phyloP scores from a whole-genome alignment of 1,140 invertebrate genomes.

The Pomacea maculata region DNA sequence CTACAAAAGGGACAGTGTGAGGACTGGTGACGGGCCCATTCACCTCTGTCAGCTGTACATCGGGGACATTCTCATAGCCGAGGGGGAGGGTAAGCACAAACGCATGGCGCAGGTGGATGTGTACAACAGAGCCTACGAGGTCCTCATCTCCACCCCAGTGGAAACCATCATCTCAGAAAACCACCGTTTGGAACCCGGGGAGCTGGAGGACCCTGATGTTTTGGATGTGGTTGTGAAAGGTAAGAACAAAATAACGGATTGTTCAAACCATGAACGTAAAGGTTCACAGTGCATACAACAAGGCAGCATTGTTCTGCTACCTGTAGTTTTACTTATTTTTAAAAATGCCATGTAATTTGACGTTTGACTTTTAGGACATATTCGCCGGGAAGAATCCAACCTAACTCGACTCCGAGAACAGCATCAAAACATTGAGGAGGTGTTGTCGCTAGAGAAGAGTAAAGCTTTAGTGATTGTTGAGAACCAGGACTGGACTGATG shows the following conservation, averaged over 20 bases:
- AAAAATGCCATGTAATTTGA: too few species aligned
- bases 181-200: slow-evolving; percentile 35
- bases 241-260: not conserved
- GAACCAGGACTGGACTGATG: slow-evolving; percentile 45
- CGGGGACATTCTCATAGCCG: slow-evolving; percentile 11
- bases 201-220: slow-evolving; percentile 41
- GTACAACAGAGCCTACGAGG: slow-evolving; percentile 44
- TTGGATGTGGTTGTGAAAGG: slow-evolving; percentile 50
- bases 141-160: slow-evolving; percentile 31
- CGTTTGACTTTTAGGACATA: not conserved
- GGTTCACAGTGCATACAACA: too few species aligned
- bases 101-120: slow-evolving; percentile 38
- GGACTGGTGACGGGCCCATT: not conserved
- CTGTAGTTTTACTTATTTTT: too few species aligned
- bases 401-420: slow-evolving; percentile 7
- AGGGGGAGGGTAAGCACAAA: slow-evolving; percentile 27
- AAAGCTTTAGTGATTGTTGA: slow-evolving; percentile 45
- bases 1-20: slow-evolving; percentile 6
- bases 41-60: slow-evolving; percentile 12
- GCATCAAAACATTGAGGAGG: slow-evolving; percentile 7
- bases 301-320: too few species aligned
- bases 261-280: too few species aligned
- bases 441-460: slow-evolving; percentile 23
- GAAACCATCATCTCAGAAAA: slow-evolving; percentile 43
- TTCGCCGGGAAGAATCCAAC: slow-evolving; percentile 14